A percentile compares a stretch with the other conserved stretches of the same genome.
Conservation (phyloP, 1,140 invertebrate species). For the Liolophura sinensis region DNA sequence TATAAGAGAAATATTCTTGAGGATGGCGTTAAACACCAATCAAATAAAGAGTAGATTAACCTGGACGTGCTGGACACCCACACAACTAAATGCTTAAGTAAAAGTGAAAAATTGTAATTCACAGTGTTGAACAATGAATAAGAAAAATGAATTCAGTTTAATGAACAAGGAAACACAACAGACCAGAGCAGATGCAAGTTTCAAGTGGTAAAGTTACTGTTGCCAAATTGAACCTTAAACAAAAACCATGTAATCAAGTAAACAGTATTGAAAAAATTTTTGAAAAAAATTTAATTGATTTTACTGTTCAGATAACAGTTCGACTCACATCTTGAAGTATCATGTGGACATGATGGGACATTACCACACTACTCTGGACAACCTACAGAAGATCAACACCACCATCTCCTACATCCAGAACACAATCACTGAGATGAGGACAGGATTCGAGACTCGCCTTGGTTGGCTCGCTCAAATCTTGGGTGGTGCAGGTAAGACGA, state of each 20-base stretch:
- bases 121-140: no score
- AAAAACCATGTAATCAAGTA: neutral
- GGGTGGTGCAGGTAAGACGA: slow-evolving; percentile 61
- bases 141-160: no score
- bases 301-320: slow-evolving; percentile 58
- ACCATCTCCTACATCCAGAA: slow-evolving; percentile 64
- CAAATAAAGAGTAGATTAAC: no score
- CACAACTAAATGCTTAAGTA: no score
- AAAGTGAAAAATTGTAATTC: no score
- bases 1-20: no score
- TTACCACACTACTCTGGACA: slow-evolving; percentile 65
- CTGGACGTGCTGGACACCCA: no score
- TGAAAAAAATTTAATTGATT: neutral
- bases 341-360: slow-evolving; percentile 63
- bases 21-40: no score
- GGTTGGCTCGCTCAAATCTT: slow-evolving; percentile 65
- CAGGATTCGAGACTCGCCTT: slow-evolving; percentile 62
- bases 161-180: no score
- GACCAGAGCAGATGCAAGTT: no score
- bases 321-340: slow-evolving; percentile 63
- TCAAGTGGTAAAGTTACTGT: neutral
- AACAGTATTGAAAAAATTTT: neutral
- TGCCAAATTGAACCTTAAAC: no score
- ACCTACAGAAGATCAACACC: slow-evolving; percentile 66
- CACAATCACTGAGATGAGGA: slow-evolving; percentile 61